Conservation (phyloP, 2,888 invertebrate genomes). For the Drosophila anomalata region DNA sequence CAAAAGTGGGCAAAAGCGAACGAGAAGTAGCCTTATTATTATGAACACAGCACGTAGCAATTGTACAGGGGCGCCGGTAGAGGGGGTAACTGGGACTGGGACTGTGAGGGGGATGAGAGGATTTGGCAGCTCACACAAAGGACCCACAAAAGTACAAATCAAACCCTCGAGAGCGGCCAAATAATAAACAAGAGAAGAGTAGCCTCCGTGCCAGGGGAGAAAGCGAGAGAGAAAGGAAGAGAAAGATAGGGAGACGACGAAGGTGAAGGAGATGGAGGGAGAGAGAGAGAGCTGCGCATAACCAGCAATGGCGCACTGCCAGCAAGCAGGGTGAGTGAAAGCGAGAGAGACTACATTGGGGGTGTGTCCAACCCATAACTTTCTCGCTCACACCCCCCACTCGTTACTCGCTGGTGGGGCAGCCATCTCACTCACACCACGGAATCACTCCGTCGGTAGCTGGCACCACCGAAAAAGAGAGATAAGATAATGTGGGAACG, state of each 20-base stretch:
- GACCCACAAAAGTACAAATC: constrained; percentile 75
- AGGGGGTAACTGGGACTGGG: background rate
- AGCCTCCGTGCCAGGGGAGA: constrained; percentile 21
- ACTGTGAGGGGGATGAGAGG: constrained; percentile 3
- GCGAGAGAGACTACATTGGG: constrained; percentile 48
- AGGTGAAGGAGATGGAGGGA: constrained; percentile 15
- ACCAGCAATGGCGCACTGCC: constrained; percentile 70
- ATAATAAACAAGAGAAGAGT: constrained; percentile 62
- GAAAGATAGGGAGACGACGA: background rate
- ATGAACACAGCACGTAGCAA: constrained; percentile 77
- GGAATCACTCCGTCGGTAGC: constrained; percentile 13
- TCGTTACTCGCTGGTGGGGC: constrained; percentile 39
- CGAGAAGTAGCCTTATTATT: constrained; percentile 78
- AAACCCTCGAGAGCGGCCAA: constrained; percentile 75
- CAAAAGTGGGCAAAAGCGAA: constrained; percentile 54
- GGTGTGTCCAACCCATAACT: constrained; percentile 58
- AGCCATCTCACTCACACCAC: constrained; percentile 49
- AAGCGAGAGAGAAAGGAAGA: constrained; percentile 1
- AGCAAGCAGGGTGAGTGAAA: constrained; percentile 49
- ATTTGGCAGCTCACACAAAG: constrained; percentile 45
- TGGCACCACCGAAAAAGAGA: constrained; percentile 43
- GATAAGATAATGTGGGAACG: constrained; percentile 54
- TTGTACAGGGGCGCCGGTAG: constrained; percentile 31
- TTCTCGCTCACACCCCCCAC: constrained; percentile 50
- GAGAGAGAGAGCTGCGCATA: constrained; percentile 38